phyloP scores from a whole-genome alignment of 1,140 invertebrate species.

The Ganaspis sp. region DNA sequence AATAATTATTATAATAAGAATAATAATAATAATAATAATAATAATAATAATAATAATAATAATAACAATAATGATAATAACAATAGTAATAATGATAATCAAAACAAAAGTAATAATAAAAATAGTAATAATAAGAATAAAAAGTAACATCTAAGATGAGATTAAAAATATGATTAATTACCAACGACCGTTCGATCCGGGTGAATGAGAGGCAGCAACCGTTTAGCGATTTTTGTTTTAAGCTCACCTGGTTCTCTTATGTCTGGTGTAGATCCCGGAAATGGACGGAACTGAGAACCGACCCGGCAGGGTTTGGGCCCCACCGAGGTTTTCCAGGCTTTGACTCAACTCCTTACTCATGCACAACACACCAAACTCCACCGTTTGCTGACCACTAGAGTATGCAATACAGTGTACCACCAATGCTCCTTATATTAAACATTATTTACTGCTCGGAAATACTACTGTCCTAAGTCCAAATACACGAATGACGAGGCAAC shows the following conservation, averaged over 20 bases:
- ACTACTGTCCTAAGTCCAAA: slow-evolving; percentile 59
- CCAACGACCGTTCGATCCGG: slow-evolving; percentile 61
- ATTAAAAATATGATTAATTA: slow-evolving; percentile 37
- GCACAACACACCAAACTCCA: slow-evolving; percentile 77
- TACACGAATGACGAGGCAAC: slow-evolving; percentile 52
- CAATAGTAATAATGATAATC: no score
- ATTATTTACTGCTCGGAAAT: slow-evolving; percentile 66
- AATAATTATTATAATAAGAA: no score
- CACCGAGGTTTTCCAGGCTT: slow-evolving; percentile 78
- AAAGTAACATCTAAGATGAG: not conserved
- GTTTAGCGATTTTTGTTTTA: slow-evolving; percentile 10
- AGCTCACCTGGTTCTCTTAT: slow-evolving; percentile 79
- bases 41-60: no score
- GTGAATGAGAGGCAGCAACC: slow-evolving; percentile 40
- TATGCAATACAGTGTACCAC: slow-evolving; percentile 76
- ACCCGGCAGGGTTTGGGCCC: slow-evolving; percentile 77
- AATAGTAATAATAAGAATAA: not conserved
- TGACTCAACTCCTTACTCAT: slow-evolving; percentile 79
- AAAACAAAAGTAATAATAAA: no score
- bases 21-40: no score
- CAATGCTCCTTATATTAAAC: slow-evolving; percentile 71
- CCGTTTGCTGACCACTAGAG: slow-evolving; percentile 77
- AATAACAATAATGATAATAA: no score
- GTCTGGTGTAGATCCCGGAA: slow-evolving; percentile 78
- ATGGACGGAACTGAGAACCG: slow-evolving; percentile 76